Conservation (phyloP, 1,140 invertebrate genomes). For the Panulirus ornatus region DNA sequence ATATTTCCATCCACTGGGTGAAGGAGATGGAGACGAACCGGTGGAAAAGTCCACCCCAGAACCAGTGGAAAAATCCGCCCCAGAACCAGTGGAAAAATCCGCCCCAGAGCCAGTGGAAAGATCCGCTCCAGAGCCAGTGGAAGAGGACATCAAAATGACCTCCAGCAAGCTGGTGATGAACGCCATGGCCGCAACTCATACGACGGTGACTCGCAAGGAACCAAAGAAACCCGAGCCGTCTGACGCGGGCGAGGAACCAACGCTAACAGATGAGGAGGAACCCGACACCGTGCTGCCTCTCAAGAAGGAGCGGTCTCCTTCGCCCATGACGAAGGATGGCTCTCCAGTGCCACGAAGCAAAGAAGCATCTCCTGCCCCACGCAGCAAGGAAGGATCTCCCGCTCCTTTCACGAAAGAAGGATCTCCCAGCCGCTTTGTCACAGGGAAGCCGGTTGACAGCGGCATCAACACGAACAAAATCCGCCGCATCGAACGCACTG, state of each 20-base stretch:
- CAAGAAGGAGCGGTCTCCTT: slow-evolving; percentile 41
- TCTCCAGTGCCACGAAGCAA: slow-evolving; percentile 54
- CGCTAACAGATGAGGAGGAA: too few species aligned
- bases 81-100: slow-evolving; percentile 1
- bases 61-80: background rate
- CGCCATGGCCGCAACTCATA: slow-evolving; percentile 52
- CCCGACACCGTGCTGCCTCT: slow-evolving; percentile 14
- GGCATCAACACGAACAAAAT: slow-evolving; percentile 70
- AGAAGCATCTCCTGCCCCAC: slow-evolving; percentile 54
- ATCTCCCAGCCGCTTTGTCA: slow-evolving; percentile 66
- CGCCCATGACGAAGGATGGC: slow-evolving; percentile 65
- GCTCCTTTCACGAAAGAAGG: slow-evolving; percentile 67
- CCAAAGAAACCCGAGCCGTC: background rate
- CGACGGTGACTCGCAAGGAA: background rate
- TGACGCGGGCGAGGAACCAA: background rate
- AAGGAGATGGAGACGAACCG: slow-evolving; percentile 35
- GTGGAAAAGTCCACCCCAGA: background rate
- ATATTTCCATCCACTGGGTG: slow-evolving; percentile 70
- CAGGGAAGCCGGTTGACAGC: slow-evolving; percentile 72
- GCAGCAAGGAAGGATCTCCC: slow-evolving; percentile 68
- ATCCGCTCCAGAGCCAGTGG: background rate
- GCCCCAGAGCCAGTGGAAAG: slow-evolving; percentile 9
- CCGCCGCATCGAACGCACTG: slow-evolving; percentile 66
- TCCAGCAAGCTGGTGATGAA: slow-evolving; percentile 56
- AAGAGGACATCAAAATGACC: slow-evolving; percentile 42